Evolutionary conservation across 2,888 invertebrate species (phyloP).

Genomic region (Ellobium chinense): DNA sequence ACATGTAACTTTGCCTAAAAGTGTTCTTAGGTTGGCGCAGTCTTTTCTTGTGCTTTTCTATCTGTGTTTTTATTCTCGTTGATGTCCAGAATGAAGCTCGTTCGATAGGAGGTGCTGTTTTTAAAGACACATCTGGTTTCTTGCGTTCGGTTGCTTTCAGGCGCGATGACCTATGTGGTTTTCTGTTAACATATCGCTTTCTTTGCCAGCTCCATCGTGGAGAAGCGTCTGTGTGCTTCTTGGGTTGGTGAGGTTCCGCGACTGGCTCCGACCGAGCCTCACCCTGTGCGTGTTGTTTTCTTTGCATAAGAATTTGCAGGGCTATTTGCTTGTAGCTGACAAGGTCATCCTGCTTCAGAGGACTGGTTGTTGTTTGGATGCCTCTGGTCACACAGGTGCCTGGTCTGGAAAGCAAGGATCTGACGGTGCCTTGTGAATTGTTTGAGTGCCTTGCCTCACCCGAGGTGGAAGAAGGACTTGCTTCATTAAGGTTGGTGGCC

Average conservation of each 20-base stretch:
- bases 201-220: neutral
- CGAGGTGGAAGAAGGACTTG: neutral
- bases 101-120: neutral
- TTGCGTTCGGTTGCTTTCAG: neutral
- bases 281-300: conserved; percentile 10
- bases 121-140: neutral
- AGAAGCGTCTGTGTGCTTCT: neutral
- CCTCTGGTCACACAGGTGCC: neutral
- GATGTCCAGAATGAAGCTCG: conserved; percentile 20
- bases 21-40: neutral
- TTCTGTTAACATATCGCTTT: neutral
- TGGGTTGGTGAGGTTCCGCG: no score
- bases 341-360: conserved; percentile 1
- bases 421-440: no score
- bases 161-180: neutral
- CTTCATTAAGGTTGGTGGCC: neutral
- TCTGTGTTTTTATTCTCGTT: conserved; percentile 23
- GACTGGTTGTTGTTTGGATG: neutral
- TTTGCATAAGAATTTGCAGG: conserved; percentile 12
- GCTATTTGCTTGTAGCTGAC: conserved; percentile 31
- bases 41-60: conserved; percentile 25
- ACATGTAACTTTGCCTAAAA: no score
- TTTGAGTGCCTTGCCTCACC: neutral
- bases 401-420: no score
- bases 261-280: neutral